A percentile compares a stretch with the other conserved stretches of the same genome.
Evolutionary conservation across 2,888 invertebrate species (phyloP).

Genomic region (Xanthorhoe spadicearia): DNA sequence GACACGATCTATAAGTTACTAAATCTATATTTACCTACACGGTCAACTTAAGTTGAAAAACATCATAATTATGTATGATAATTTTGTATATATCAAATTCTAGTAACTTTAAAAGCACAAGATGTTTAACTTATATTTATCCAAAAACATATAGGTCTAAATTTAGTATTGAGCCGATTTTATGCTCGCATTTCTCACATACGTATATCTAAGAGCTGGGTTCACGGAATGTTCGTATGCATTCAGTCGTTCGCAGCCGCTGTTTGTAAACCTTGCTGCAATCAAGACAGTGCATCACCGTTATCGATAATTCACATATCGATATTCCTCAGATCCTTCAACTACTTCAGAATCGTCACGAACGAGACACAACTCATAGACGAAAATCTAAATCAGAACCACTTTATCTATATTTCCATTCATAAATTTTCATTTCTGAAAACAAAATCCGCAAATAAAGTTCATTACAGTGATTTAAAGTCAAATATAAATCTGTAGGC

Average conservation of each 20-base stretch:
- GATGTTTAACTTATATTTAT: not conserved
- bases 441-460: conserved; percentile 40
- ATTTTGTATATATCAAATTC: not conserved
- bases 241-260: conserved; percentile 68
- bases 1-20: too few relatives aligned
- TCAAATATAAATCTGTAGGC: conserved; percentile 36
- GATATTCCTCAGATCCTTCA: conserved; percentile 15
- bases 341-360: conserved; percentile 14
- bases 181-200: conserved; percentile 25
- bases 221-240: conserved; percentile 60
- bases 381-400: conserved; percentile 2
- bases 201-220: conserved; percentile 61
- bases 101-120: not conserved
- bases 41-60: too few relatives aligned
- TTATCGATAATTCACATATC: conserved; percentile 45
- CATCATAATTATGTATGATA: too few relatives aligned
- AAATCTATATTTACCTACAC: too few relatives aligned
- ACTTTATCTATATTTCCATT: conserved; percentile 32
- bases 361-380: not conserved
- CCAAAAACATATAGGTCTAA: conserved; percentile 1
- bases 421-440: conserved; percentile 40
- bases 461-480: conserved; percentile 41
- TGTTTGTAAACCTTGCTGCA: conserved; percentile 75
- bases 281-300: conserved; percentile 58
- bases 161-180: conserved; percentile 14